Evolutionary conservation across 2,888 invertebrate species (phyloP).

Genomic region (Pristionchus maxplancki): DNA sequence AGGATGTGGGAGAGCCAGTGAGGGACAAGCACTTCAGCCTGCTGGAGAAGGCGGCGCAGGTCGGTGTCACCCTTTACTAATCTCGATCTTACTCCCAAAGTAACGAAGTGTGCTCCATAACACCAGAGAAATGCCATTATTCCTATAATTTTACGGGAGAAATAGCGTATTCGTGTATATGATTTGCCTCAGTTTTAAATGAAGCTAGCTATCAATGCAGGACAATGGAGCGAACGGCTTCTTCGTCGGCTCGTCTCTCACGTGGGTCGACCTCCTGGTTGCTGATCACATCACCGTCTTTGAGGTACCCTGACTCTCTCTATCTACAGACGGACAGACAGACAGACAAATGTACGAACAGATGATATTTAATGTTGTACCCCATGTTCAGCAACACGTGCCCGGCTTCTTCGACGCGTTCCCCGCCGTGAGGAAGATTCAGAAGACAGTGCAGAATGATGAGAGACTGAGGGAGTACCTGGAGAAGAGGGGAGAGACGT

Average conservation of each 20-base stretch:
- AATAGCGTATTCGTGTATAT: too few relatives aligned
- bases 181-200: neutral
- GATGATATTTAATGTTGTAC: too few relatives aligned
- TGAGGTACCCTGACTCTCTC: too few relatives aligned
- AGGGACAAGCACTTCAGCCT: slow-evolving; percentile 23
- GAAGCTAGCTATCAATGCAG: neutral
- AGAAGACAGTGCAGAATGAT: neutral
- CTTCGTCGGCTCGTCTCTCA: neutral
- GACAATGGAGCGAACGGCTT: neutral
- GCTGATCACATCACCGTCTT: neutral
- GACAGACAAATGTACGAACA: too few relatives aligned
- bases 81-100: too few relatives aligned
- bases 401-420: slow-evolving; percentile 4
- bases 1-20: slow-evolving; percentile 29
- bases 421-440: neutral
- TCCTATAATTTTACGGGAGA: neutral
- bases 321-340: too few relatives aligned
- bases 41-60: slow-evolving; percentile 31
- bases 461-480: neutral
- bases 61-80: neutral
- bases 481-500: neutral
- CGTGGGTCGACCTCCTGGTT: neutral
- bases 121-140: too few relatives aligned
- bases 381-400: too few relatives aligned
- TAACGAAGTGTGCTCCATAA: too few relatives aligned